These are phyloP conservation scores for Chiroxiphia lanceolata DNA, from an alignment of 2,797 vertebrate genomes.

Conservation along the genomic window DNA sequence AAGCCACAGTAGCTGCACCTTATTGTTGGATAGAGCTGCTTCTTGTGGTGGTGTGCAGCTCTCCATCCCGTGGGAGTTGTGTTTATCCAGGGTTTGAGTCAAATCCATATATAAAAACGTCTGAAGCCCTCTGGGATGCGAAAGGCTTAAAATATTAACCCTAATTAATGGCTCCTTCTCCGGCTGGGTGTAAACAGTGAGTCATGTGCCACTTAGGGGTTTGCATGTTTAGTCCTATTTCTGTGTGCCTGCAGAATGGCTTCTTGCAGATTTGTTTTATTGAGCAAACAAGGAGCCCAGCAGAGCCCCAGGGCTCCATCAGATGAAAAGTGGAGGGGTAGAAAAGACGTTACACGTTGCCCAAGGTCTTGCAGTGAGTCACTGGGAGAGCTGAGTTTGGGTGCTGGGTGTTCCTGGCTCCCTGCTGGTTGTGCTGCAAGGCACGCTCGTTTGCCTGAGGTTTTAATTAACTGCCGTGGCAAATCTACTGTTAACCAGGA, in stretches of 20 bases:
- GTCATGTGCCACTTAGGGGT: slow-evolving; percentile 56
- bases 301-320: neutral
- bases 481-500: neutral
- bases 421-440: neutral
- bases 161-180: slow-evolving; percentile 47
- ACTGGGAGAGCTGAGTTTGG: slow-evolving; percentile 2
- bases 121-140: neutral
- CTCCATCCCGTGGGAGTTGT: neutral
- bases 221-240: slow-evolving; percentile 62
- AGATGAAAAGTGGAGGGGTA: neutral
- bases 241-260: neutral
- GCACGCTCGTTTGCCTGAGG: neutral
- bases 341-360: neutral
- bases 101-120: slow-evolving; percentile 31
- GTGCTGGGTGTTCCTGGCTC: slow-evolving; percentile 5
- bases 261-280: slow-evolving; percentile 30
- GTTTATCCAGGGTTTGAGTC: slow-evolving; percentile 24
- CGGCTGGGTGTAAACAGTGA: slow-evolving; percentile 52
- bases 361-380: slow-evolving; percentile 34
- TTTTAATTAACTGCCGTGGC: slow-evolving; percentile 1
- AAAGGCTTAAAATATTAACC: slow-evolving; percentile 58
- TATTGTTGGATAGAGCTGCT: neutral
- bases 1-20: neutral
- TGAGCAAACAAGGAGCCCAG: neutral
- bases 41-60: neutral